Evolutionary conservation across 2,888 invertebrate species (phyloP).

Genomic region (Eustalomyia histrio): DNA sequence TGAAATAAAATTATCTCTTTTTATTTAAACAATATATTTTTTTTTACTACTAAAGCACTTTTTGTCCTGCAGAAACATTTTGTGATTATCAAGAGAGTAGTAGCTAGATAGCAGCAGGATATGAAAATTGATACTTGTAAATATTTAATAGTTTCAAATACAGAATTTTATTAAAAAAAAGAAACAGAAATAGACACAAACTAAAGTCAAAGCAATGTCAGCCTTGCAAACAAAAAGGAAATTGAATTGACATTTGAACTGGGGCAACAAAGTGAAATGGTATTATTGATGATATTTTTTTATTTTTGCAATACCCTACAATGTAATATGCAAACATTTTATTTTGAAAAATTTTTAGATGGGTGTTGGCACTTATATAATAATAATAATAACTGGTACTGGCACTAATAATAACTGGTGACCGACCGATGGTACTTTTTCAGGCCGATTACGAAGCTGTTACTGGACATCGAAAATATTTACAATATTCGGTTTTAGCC

Average conservation of each 20-base stretch:
- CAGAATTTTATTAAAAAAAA: neutral
- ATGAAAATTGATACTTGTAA: slow-evolving; percentile 17
- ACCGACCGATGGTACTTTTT: too few relatives aligned
- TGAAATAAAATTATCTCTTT: slow-evolving; percentile 5
- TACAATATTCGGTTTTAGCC: too few relatives aligned
- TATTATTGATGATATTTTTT: neutral
- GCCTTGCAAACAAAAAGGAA: neutral
- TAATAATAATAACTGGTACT: too few relatives aligned
- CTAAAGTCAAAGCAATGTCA: neutral
- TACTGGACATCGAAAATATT: too few relatives aligned
- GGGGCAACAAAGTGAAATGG: neutral
- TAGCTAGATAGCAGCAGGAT: neutral
- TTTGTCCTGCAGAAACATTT: neutral
- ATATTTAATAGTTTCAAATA: slow-evolving; percentile 17
- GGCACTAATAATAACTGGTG: too few relatives aligned
- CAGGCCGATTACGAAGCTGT: too few relatives aligned
- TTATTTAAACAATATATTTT: neutral
- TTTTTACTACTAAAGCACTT: neutral
- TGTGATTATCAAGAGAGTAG: neutral
- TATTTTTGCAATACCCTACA: neutral
- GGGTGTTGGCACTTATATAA: too few relatives aligned
- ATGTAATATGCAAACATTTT: neutral
- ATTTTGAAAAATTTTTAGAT: too few relatives aligned
- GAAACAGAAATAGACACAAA: neutral
- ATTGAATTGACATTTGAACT: slow-evolving; percentile 17